Percentiles rank a stretch among this genome's conserved stretches.
These are phyloP conservation scores for Astropecten irregularis DNA, from an alignment of 53 echinoderm and acorn worm genomes.

Conservation along the genomic window DNA sequence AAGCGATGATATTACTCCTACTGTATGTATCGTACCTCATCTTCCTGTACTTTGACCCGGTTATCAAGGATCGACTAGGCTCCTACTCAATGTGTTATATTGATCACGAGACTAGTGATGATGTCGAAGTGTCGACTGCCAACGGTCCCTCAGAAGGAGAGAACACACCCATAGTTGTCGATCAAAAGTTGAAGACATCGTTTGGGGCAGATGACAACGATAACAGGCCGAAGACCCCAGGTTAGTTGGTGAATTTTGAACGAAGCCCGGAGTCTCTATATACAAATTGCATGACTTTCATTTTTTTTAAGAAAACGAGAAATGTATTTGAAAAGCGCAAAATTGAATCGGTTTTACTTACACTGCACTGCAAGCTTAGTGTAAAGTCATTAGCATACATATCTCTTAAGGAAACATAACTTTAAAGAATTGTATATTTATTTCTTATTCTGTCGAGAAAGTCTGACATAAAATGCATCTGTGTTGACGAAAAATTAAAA, in stretches of 20 bases:
- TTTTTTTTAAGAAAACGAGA: too few relatives aligned
- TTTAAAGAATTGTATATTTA: too few relatives aligned
- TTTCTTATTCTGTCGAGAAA: too few relatives aligned
- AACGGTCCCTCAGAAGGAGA: neutral
- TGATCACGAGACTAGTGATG: neutral
- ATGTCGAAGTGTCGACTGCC: neutral
- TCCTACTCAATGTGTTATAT: neutral
- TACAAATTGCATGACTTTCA: too few relatives aligned
- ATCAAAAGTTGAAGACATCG: neutral
- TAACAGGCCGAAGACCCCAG: neutral
- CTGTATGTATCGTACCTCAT: conserved; percentile 68
- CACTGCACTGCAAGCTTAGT: too few relatives aligned
- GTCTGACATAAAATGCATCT: too few relatives aligned
- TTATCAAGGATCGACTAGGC: conserved; percentile 21
- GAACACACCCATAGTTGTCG: neutral
- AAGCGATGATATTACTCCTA: conserved; percentile 60
- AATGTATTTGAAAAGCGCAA: too few relatives aligned
- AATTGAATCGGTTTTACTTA: too few relatives aligned
- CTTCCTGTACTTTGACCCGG: conserved; percentile 78
- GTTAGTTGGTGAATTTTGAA: neutral
- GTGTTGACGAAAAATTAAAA: too few relatives aligned
- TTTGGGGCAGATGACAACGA: neutral
- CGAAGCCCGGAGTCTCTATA: too few relatives aligned
- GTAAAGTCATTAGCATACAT: too few relatives aligned
- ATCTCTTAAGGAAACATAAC: too few relatives aligned